Percentiles rank a stretch among this genome's conserved stretches.
Evolutionary conservation across 1,140 invertebrate genomes (phyloP).

Genomic region (Trichonephila inaurata): DNA sequence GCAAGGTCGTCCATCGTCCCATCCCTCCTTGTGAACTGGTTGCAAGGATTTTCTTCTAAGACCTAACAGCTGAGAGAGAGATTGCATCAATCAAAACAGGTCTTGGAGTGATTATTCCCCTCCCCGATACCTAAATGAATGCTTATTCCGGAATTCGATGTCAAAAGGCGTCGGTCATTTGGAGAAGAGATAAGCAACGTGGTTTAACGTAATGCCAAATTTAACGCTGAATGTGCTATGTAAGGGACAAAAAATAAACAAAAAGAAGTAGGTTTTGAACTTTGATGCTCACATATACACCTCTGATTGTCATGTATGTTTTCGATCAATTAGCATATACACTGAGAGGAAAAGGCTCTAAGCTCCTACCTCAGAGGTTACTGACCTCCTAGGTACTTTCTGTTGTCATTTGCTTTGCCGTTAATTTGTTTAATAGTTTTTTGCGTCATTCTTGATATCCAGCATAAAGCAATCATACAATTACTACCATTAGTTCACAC

Average conservation of each 20-base stretch:
- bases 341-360: not conserved
- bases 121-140: constrained; percentile 32
- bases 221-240: not conserved
- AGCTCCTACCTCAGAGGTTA: not conserved
- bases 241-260: not conserved
- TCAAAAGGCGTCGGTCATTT: constrained; percentile 41
- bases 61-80: constrained; percentile 9
- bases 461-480: no score
- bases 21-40: constrained; percentile 57
- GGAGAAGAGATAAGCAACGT: not conserved
- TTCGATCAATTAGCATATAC: not conserved
- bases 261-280: constrained; percentile 27
- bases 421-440: no score
- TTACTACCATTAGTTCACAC: no score
- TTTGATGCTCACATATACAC: not conserved
- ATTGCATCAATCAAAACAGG: constrained; percentile 60
- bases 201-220: not conserved
- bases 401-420: not conserved
- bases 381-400: not conserved
- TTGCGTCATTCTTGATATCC: no score
- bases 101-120: constrained; percentile 24
- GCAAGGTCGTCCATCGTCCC: constrained; percentile 61
- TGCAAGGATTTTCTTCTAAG: constrained; percentile 21
- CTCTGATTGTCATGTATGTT: not conserved
- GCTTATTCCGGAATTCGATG: constrained; percentile 42